Evolutionary conservation across 2,888 invertebrate species (phyloP), one percentile per base, ranked within the genome.

Genomic region (Eupithecia subumbrata): DNA sequence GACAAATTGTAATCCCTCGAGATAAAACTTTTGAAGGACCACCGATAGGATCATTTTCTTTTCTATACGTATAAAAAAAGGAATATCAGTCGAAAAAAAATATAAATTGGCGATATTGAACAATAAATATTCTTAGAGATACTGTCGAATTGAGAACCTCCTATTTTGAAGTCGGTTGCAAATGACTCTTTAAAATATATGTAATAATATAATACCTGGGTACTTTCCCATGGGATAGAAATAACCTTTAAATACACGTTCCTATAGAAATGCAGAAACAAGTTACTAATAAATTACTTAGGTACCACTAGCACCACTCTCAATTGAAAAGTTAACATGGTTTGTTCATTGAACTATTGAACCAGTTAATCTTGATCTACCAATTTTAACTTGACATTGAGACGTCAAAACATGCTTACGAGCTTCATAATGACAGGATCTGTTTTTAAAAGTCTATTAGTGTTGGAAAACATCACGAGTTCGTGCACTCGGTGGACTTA

Each of bases 401-500:
- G 37, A 77, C 64, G 77, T 73, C 77, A 71, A 72, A 75, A 64
- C 48, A 71, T 73, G 73, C 68, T 77, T 75, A 73, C 68, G 25
- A 45, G 40, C 37, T 71, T 71, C 64, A 45, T 78, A 76, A 73
- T 64, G 75, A 77, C 72, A 69, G 75, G 75, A 75, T 74, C 69
- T 66, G 70, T 75, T 52, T 52, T 68, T 68, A 70, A 71, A 60
- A 72, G 75, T 81, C 78, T 80, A 80, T 79, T 80, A 80, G 76
- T 79, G 76, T 70, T 78, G 74, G 76, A 77, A 79, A 75, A 76
- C 77, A 75, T 83, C 84, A 84, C 85, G 85, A 85, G 68, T 72
- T 83, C 83, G 84, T 85, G 84, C 81, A 69, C 76, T n/a, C 43
- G 56, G 79, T 52, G 79, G 83, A 80, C 78, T 82, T 80, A 82